A percentile compares a stretch with the other conserved stretches of the same genome.
Evolutionary conservation across 1,140 invertebrate species (phyloP).

Genomic region (Leptopilina clavipes): DNA sequence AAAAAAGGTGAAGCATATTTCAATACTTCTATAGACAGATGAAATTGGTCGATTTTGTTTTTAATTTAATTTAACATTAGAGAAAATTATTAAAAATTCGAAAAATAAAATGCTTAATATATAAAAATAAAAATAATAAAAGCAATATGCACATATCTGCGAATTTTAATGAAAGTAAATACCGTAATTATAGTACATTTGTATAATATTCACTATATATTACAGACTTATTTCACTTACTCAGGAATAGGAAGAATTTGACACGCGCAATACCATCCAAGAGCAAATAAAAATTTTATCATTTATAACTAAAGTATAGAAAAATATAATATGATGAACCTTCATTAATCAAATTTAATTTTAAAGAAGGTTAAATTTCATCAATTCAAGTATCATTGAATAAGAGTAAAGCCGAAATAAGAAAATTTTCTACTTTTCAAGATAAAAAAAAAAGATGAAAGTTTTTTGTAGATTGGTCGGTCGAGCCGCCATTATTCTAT

Average conservation of each 20-base stretch:
- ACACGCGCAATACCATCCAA: slow-evolving; percentile 4
- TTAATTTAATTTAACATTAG: too few species aligned
- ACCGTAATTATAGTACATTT: too few species aligned
- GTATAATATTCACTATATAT: neutral
- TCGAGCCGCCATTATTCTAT: slow-evolving; percentile 59
- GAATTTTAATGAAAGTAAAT: too few species aligned
- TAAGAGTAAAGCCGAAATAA: neutral
- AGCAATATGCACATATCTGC: too few species aligned
- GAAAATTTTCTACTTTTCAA: neutral
- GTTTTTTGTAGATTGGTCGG: slow-evolving; percentile 46
- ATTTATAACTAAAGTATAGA: neutral
- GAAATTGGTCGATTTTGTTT: too few species aligned
- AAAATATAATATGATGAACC: neutral
- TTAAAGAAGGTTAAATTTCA: slow-evolving; percentile 20
- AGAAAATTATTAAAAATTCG: too few species aligned
- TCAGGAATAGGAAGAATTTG: neutral
- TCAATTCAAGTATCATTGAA: slow-evolving; percentile 31
- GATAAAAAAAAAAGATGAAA: slow-evolving; percentile 36
- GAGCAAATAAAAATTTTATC: neutral
- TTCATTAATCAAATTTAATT: neutral
- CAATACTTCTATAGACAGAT: too few species aligned
- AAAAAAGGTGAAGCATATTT: too few species aligned
- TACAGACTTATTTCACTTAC: neutral
- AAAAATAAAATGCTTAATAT: too few species aligned
- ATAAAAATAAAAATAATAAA: too few species aligned